A percentile compares a stretch with the other conserved stretches of the same genome.
These are phyloP conservation scores for Microtus montanus DNA, from an alignment of 2,113 vertebrate species.

Conservation along the genomic window DNA sequence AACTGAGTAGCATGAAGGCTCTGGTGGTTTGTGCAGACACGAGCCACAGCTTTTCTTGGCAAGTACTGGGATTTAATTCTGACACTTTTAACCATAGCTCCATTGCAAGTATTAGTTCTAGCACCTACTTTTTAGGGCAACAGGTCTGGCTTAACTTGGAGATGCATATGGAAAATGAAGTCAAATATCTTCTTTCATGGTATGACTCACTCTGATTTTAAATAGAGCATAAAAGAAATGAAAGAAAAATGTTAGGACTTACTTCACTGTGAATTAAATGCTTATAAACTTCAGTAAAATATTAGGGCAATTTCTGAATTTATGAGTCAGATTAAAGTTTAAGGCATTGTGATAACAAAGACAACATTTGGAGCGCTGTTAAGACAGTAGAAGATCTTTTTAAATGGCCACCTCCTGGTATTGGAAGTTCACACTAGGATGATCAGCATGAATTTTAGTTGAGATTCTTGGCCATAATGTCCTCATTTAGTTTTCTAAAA, in stretches of 20 bases:
- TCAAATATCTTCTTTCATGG: constrained; percentile 62
- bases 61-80: constrained; percentile 24
- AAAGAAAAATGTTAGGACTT: constrained; percentile 33
- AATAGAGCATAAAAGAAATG: constrained; percentile 35
- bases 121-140: constrained; percentile 62
- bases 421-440: neutral
- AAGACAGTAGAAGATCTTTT: neutral
- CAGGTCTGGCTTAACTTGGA: constrained; percentile 39
- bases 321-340: constrained; percentile 34
- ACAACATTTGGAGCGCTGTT: neutral
- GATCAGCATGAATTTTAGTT: constrained; percentile 41
- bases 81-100: neutral
- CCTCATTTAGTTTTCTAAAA: constrained; percentile 49
- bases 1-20: neutral
- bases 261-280: constrained; percentile 47
- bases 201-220: constrained; percentile 45
- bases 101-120: constrained; percentile 43
- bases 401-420: accelerated
- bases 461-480: constrained; percentile 66
- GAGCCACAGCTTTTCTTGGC: neutral
- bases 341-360: constrained; percentile 30
- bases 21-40: neutral
- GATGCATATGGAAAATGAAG: constrained; percentile 59
- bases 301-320: constrained; percentile 13
- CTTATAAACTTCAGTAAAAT: neutral